Base-by-base conservation (phyloP, 2,113 vertebrate genomes). In the Bagarius yarrelli region DNA sequence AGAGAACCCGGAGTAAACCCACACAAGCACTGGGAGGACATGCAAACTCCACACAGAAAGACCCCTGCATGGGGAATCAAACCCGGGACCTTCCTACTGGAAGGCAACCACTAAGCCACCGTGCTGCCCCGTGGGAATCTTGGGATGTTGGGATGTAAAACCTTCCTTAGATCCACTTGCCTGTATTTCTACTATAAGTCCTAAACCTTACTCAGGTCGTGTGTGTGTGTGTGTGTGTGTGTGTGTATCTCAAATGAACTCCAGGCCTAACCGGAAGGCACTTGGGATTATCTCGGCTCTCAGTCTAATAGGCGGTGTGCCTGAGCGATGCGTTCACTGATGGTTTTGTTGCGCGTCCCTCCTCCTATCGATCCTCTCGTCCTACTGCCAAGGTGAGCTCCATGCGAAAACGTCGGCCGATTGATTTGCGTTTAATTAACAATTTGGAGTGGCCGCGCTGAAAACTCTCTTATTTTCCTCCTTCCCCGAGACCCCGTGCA, bases 361-460 rank as follows among this genome's bases (percentile, higher is more conserved):
- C 89, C 88, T 86, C 88, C 89, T 88, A 93, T 93, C 84, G 91
- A 92, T 91, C 85, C 85, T 36, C 47, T 73, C 72, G 50, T 27
- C 78, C 72, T 70, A 23, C 82, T 18, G 66, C 78, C 91, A 89
- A 91, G 86, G 89, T 90, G 89, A 92, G 89, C 32, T 90, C 88
- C 0, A 89, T 97, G 96, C 97, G 96, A 94, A 95, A 98, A 94
- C 94, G 15, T 89, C 91, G 71, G 23, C 70, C 91, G 91, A 98
- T 97, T 96, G 95, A 98, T 99, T 97, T 87, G 94, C 94, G 94
- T 96, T 99, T 98, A 98, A 98, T 96, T 94, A 96, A 97, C 96
- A 95, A 98, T 99, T 98, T 98, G 94, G 93, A 84, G 89, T 91
- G 95, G 92, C 95, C 88, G 89, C 89, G 81, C 91, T 85, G 90